Percentiles rank a stretch among this genome's conserved stretches.
Conservation (phyloP, 1,140 invertebrate species). For the Amphibalanus amphitrite region DNA sequence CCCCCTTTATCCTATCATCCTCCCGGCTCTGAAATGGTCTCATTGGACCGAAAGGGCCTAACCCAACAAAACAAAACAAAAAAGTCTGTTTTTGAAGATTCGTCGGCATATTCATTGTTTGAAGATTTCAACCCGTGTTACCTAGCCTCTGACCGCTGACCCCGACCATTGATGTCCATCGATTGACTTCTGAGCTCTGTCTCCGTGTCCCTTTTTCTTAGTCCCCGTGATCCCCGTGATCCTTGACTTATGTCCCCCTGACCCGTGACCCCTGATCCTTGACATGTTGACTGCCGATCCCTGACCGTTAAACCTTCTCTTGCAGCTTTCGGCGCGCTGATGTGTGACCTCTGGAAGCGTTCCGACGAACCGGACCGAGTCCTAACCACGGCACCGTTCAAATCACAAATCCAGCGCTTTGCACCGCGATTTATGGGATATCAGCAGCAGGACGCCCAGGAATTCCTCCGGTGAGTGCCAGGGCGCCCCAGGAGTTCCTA, state of each 20-base stretch:
- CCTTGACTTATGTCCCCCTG: constrained; percentile 17
- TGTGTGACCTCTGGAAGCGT: constrained; percentile 69
- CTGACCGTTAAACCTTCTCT: no score
- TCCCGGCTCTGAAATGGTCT: no score
- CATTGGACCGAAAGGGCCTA: no score
- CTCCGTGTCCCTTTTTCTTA: no score
- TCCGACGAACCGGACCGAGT: constrained; percentile 36
- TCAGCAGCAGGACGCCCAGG: constrained; percentile 42
- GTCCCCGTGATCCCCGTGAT: constrained; percentile 19
- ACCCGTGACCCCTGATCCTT: neutral
- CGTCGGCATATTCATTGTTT: no score
- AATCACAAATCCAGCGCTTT: constrained; percentile 68
- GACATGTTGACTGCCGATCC: neutral
- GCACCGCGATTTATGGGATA: constrained; percentile 43
- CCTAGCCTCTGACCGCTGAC: no score
- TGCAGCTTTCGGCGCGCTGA: constrained; percentile 65
- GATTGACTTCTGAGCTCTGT: neutral
- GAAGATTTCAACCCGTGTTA: no score
- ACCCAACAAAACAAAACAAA: no score
- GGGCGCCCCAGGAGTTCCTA: no score
- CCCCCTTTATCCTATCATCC: no score
- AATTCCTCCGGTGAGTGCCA: constrained; percentile 40
- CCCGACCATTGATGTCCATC: neutral
- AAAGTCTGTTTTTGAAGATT: no score
- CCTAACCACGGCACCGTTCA: constrained; percentile 58